Percentiles rank a stretch among this genome's conserved stretches.
Evolutionary conservation across 2,113 vertebrate genomes (phyloP).

Genomic region (Promerops cafer): DNA sequence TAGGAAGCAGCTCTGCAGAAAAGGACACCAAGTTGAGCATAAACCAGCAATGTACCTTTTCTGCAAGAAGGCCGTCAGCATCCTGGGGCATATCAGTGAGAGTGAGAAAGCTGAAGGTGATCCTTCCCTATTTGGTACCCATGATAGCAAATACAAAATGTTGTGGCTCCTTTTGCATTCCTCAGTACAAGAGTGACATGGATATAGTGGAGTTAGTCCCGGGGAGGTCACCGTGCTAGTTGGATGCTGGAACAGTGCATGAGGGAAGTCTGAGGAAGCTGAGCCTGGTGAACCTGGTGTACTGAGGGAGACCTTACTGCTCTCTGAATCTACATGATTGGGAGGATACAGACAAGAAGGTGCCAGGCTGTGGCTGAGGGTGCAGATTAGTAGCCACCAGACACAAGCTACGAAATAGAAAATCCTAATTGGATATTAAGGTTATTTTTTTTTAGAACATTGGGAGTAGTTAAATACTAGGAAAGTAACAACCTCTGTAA

Average conservation of each 20-base stretch:
- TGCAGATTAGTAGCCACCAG: background rate
- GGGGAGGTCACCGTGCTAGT: background rate
- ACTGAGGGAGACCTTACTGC: background rate
- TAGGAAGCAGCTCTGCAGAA: background rate
- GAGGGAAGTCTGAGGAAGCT: background rate
- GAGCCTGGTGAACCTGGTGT: background rate
- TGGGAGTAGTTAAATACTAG: background rate
- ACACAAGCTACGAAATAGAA: background rate
- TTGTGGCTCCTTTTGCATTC: background rate
- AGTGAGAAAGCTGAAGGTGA: background rate
- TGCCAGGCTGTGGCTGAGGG: background rate
- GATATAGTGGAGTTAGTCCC: background rate
- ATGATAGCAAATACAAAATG: background rate
- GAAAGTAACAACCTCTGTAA: background rate
- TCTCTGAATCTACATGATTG: background rate
- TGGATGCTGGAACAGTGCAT: background rate
- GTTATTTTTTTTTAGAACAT: background rate
- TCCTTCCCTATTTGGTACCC: background rate
- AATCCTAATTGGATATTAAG: background rate
- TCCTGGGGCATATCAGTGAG: background rate
- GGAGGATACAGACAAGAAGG: background rate
- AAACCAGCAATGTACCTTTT: background rate
- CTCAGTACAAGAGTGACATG: background rate
- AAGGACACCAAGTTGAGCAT: fast-evolving
- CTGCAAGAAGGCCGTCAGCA: background rate